phyloP scores from a whole-genome alignment of 2,797 vertebrate genomes.

The Silurus lanzhouensis region DNA sequence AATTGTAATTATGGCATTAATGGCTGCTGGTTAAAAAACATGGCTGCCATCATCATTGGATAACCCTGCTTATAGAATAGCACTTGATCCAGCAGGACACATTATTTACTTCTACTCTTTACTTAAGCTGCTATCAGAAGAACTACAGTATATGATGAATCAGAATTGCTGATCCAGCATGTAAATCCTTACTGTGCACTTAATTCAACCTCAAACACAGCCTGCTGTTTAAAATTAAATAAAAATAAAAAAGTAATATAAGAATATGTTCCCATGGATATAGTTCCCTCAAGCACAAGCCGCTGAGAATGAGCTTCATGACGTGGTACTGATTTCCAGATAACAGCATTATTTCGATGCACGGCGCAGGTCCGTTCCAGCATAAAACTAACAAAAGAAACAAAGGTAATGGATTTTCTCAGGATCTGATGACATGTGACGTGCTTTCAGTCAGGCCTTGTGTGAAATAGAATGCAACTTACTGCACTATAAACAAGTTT shows the following conservation, averaged over 20 bases:
- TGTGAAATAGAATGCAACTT: slow-evolving; percentile 2
- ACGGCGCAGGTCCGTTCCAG: background rate
- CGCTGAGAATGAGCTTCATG: background rate
- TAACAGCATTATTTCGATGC: background rate
- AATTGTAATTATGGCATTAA: background rate
- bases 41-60: background rate
- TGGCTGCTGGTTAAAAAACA: background rate
- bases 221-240: background rate
- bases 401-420: slow-evolving; percentile 13
- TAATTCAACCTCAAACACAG: background rate
- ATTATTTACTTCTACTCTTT: background rate
- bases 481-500: background rate
- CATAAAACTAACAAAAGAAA: slow-evolving; percentile 27
- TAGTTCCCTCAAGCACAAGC: slow-evolving; percentile 5
- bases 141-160: background rate
- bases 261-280: slow-evolving; percentile 23
- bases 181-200: background rate
- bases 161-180: background rate
- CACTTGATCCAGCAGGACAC: background rate
- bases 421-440: background rate
- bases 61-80: background rate
- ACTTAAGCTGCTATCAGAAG: background rate
- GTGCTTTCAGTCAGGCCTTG: background rate
- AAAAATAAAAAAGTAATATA: background rate
- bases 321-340: background rate